Percentiles rank a stretch among this genome's conserved stretches.
These are phyloP conservation scores for Distichodus sexfasciatus DNA, from an alignment of 2,797 vertebrate species.

Conservation along the genomic window DNA sequence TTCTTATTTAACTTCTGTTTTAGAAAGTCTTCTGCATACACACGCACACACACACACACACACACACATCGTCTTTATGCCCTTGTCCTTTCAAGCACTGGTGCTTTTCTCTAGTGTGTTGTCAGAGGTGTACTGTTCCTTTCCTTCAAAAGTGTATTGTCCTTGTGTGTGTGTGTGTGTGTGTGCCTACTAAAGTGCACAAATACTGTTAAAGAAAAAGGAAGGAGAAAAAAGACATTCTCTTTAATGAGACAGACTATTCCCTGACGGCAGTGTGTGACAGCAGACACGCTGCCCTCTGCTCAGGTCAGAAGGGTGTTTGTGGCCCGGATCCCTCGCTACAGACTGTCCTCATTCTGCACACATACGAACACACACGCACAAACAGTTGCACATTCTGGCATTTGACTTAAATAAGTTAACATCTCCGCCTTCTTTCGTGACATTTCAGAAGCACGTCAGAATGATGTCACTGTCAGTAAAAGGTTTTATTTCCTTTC, in stretches of 20 bases:
- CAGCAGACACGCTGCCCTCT: conserved; percentile 7
- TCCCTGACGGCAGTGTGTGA: conserved; percentile 4
- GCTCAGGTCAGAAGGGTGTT: conserved; percentile 6
- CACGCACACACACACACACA: conserved; percentile 16
- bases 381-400: conserved; percentile 32
- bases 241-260: conserved; percentile 5
- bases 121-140: conserved; percentile 9
- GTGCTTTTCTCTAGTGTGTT: conserved; percentile 8
- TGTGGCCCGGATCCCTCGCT: background rate
- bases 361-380: conserved; percentile 41
- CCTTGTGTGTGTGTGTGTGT: background rate
- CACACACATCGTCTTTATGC: conserved; percentile 29
- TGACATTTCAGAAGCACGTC: conserved; percentile 8
- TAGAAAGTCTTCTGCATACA: background rate
- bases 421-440: background rate
- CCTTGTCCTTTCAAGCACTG: conserved; percentile 30
- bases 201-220: background rate
- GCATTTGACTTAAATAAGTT: conserved; percentile 11
- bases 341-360: background rate
- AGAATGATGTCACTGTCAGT: background rate
- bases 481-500: background rate
- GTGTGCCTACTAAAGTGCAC: background rate
- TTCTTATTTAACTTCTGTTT: conserved; percentile 13
- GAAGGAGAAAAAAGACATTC: background rate
- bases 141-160: too few species aligned